Base-by-base conservation (phyloP, 1,140 invertebrate species). In the Lordiphosa clarofinis region DNA sequence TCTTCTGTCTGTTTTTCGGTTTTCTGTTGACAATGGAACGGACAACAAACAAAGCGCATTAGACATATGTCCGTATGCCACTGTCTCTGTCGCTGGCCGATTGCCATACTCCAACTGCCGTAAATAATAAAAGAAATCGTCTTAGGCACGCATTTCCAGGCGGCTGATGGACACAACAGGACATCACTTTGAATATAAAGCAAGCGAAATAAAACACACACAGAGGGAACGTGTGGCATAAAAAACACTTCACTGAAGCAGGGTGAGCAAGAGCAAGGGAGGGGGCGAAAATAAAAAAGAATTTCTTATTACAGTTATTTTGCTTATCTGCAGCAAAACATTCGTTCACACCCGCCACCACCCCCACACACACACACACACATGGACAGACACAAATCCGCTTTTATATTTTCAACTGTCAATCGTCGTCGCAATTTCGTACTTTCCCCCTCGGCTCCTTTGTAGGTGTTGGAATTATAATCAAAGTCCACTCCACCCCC, bases 351-450 rank as follows among this genome's bases (percentile, higher is more conserved):
- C 76, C 76, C 82, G 56, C 67, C 71, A 48, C 52, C 39, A 58
- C 37, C 52, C 39, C 38, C 56, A 35, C 24, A 40, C 48, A 11
- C 33, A 19, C 13, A 24, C 10, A 48, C 35, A 40, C 38, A 71
- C 56, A 56, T 52, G 56, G 53, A 72, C 42, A 64, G 74, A 82
- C 75, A 81, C 76, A 81, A 81, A 81, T 81, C 76, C 76, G 76
- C 76, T 81, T 82, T 81, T 81, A 81, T 81, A 81, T 81, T 81
- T 81, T 81, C 76, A 82, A 81, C 76, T 81, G 76, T 81, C 76
- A 81, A 81, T 81, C 75, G 75, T 76, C 62, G 61, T 64, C 58
- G 67, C 71, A 70, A 81, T 75, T 81, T 63, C 66, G 35, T 40
- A 40, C 24, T 11, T 19, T 9, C 9, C 38, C 44, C 12, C 10